Percentiles rank a stretch among this genome's conserved stretches.
phyloP scores from a whole-genome alignment of 2,797 vertebrate genomes.

The Cyprinella venusta region DNA sequence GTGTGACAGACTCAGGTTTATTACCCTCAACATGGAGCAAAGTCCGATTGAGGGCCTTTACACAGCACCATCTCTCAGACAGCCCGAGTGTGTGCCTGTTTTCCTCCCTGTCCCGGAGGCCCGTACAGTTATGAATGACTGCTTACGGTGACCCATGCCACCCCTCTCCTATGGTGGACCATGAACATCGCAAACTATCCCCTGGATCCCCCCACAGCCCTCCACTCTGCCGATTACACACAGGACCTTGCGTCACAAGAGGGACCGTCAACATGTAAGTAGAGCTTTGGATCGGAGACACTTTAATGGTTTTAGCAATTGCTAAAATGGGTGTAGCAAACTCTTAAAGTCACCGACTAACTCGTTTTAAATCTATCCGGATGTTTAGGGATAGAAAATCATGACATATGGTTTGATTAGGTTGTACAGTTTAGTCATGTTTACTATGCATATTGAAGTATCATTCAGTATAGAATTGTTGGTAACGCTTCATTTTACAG shows the following conservation, averaged over 20 bases:
- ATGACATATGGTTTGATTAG: not conserved
- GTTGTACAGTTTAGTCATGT: not conserved
- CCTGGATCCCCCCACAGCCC: conserved; percentile 53
- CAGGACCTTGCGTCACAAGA: conserved; percentile 64
- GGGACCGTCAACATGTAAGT: conserved; percentile 76
- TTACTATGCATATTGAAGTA: not conserved
- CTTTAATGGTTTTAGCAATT: not conserved
- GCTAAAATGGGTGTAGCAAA: not conserved
- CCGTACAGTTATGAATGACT: conserved; percentile 64
- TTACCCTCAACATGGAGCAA: conserved; percentile 73
- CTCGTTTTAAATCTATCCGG: not conserved
- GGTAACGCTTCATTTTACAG: too few relatives aligned
- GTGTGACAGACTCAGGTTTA: conserved; percentile 81
- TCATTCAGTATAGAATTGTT: too few relatives aligned
- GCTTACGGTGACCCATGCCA: conserved; percentile 53
- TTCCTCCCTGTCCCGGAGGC: conserved; percentile 56
- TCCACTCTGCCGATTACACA: conserved; percentile 52
- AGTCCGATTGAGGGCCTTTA: conserved; percentile 75
- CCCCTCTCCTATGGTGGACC: conserved; percentile 50
- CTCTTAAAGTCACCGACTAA: not conserved
- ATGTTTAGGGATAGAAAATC: too few relatives aligned
- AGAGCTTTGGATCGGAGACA: conserved; percentile 19
- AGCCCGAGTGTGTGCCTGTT: conserved; percentile 61
- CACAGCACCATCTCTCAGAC: conserved; percentile 67
- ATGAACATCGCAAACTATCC: conserved; percentile 72